Evolutionary conservation across 1,140 invertebrate genomes (phyloP).

Genomic region (Orius insidiosus): DNA sequence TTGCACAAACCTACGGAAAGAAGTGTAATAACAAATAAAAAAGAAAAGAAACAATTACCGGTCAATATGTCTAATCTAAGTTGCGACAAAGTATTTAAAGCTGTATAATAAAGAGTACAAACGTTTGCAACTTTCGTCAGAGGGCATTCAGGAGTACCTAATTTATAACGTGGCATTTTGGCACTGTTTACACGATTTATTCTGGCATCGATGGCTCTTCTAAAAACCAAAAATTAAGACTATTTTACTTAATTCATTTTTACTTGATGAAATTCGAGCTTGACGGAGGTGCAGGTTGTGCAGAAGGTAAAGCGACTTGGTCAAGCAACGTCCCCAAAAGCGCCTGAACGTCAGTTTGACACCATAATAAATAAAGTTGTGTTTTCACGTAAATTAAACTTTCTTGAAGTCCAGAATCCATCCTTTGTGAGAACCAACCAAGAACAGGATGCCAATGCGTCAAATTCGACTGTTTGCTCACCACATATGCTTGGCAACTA

Average conservation of each 20-base stretch:
- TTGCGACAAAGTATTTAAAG: slow-evolving; percentile 75
- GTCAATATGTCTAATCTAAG: slow-evolving; percentile 87
- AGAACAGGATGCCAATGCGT: slow-evolving; percentile 95
- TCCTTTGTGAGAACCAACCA: slow-evolving; percentile 86
- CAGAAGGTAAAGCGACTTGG: slow-evolving; percentile 19
- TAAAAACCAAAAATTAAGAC: slow-evolving; percentile 22
- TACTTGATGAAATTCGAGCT: slow-evolving; percentile 19
- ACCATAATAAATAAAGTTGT: slow-evolving; percentile 77
- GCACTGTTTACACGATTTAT: slow-evolving; percentile 24
- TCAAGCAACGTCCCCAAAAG: slow-evolving; percentile 29
- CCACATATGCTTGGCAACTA: slow-evolving; percentile 67
- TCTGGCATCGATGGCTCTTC: slow-evolving; percentile 31
- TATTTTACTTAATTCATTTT: slow-evolving; percentile 6
- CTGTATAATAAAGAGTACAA: slow-evolving; percentile 82
- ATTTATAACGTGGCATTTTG: slow-evolving; percentile 17
- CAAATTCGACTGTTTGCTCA: slow-evolving; percentile 48
- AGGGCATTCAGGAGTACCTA: slow-evolving; percentile 20
- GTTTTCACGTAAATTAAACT: slow-evolving; percentile 60
- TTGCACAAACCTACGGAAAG: slow-evolving; percentile 65
- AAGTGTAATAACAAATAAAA: background rate
- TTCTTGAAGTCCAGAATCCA: slow-evolving; percentile 67
- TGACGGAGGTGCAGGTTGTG: slow-evolving; percentile 8
- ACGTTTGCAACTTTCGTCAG: slow-evolving; percentile 54
- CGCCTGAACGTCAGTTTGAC: slow-evolving; percentile 38
- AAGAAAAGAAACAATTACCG: slow-evolving; percentile 35